Base-by-base conservation (phyloP, 2,113 vertebrate species). In the Phylloscopus trochilus region DNA sequence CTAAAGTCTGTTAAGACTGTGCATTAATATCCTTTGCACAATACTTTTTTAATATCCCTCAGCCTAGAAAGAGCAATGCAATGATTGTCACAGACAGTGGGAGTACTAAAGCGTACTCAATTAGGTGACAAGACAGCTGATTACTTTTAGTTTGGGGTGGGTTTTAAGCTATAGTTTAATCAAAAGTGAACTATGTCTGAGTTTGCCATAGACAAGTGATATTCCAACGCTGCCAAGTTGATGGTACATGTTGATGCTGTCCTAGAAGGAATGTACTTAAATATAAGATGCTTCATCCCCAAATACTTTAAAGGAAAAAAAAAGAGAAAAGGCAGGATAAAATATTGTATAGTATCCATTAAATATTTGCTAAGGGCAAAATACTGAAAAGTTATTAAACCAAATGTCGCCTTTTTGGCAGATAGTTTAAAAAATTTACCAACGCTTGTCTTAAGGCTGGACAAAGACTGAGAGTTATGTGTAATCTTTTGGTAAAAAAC, bases 1-100 rank as follows among this genome's bases (percentile, higher is more conserved):
- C 96, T 94, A 46, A 97, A 98, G 95, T 96, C 92, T 98, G 93
- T 87, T 96, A 94, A 97, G 97, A 87, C 93, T 97, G 95, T 96
- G 92, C 97, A 98, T 98, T 98, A 97, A 98, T 98, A 98, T 97
- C 97, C 94, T 95, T 86, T 93, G 88, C 93, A 97, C 96, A 95
- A 96, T 79, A 97, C 91, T 97, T 97, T 93, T 98, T 97, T 97
- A 97, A 98, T 98, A 97, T 97, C 78, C 69, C 44, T 87, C 94
- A 87, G 87, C 92, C 95, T 97, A 97, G 96, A 97, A 97, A 97
- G 96, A 97, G 92, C 67, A 97, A 96, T 93, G 89, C 72, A 81
- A 46, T 96, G 87, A 93, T 96, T 96, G 79, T 95, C 93, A 95
- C 79, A 96, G 93, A 92, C 83, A 91, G 73, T 88, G 90, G 87